phyloP scores from a whole-genome alignment of 2,113 vertebrate genomes.

The Tapirus terrestris region DNA sequence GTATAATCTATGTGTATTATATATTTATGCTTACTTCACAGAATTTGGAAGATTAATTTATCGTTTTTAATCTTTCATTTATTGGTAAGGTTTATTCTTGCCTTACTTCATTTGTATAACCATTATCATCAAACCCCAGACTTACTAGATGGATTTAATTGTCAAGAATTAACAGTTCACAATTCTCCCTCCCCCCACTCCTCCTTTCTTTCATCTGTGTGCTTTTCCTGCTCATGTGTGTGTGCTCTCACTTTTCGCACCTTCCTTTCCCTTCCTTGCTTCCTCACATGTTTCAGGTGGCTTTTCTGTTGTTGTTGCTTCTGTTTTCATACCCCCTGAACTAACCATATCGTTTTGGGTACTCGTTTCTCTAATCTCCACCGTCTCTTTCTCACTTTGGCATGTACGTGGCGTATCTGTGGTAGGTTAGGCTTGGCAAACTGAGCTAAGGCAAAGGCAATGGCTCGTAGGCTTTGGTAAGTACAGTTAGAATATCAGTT shows the following conservation, averaged over 20 bases:
- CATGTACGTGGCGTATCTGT: neutral
- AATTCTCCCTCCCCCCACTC: too few species aligned
- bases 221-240: neutral
- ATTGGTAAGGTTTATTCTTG: neutral
- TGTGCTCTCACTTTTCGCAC: neutral
- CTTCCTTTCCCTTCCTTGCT: neutral
- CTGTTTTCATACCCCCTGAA: neutral
- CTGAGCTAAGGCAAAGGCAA: neutral
- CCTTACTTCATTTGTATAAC: neutral
- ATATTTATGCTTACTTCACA: neutral
- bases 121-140: neutral
- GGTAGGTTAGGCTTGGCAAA: neutral
- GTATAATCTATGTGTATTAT: neutral
- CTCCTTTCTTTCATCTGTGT: neutral
- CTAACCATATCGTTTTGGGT: neutral
- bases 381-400: neutral
- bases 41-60: neutral
- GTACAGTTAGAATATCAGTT: neutral
- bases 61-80: neutral
- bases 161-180: neutral
- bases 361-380: neutral
- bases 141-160: neutral
- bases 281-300: neutral
- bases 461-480: neutral
- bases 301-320: neutral